Percentiles rank a stretch among this genome's conserved stretches.
phyloP scores from a whole-genome alignment of 1,140 invertebrate species.

The Melanaphis sacchari region DNA sequence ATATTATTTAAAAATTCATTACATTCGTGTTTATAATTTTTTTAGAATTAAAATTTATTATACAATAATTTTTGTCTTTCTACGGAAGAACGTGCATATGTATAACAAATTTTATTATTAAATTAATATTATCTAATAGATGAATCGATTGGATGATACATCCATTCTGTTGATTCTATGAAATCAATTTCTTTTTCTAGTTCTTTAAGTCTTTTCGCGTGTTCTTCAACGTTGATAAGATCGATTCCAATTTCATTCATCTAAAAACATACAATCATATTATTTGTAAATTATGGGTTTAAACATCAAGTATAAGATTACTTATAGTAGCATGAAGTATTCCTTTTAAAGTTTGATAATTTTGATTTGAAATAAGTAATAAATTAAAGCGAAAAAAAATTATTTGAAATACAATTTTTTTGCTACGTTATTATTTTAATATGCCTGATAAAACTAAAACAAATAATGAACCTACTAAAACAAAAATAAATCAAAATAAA shows the following conservation, averaged over 20 bases:
- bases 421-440: neutral
- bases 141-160: slow-evolving; percentile 32
- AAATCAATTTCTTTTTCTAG: slow-evolving; percentile 31
- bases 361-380: neutral
- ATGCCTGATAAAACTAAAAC: neutral
- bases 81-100: neutral
- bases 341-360: neutral
- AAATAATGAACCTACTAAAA: neutral
- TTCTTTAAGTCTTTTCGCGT: slow-evolving; percentile 29
- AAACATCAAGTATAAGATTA: neutral
- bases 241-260: slow-evolving; percentile 6
- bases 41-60: neutral
- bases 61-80: neutral
- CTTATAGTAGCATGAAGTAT: neutral
- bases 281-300: neutral
- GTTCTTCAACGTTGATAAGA: slow-evolving; percentile 42
- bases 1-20: neutral
- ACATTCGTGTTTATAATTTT: neutral
- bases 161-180: slow-evolving; percentile 52
- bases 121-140: slow-evolving; percentile 25
- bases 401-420: neutral
- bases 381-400: neutral
- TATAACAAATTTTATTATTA: neutral
- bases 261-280: neutral
- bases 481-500: neutral